These are phyloP conservation scores for Cerastis rubricosa DNA, from an alignment of 2,888 invertebrate species.

Conservation along the genomic window DNA sequence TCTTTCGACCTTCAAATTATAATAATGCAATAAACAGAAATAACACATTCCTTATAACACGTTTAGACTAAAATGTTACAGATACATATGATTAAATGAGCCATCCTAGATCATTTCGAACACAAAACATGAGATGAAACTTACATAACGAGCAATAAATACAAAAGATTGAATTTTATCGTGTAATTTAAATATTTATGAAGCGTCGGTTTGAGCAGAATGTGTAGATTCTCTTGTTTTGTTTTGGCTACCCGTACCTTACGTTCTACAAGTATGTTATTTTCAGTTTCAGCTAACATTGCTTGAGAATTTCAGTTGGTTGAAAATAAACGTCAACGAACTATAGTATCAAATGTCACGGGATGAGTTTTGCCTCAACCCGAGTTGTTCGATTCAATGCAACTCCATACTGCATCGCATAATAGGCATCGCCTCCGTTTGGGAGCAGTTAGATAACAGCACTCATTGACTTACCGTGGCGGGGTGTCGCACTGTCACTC, in stretches of 20 bases:
- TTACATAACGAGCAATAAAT: slow-evolving; percentile 28
- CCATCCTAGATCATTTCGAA: slow-evolving; percentile 29
- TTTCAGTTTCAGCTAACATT: neutral
- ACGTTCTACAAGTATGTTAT: neutral
- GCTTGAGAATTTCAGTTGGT: neutral
- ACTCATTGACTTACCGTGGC: too few species aligned
- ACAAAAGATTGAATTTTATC: slow-evolving; percentile 18
- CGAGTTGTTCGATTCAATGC: neutral
- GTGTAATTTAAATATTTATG: slow-evolving; percentile 35
- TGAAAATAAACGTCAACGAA: neutral
- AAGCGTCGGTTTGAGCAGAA: neutral
- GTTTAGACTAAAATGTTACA: slow-evolving; percentile 54
- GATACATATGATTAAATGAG: slow-evolving; percentile 58
- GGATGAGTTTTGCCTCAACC: neutral
- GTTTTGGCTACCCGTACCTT: neutral
- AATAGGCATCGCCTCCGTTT: neutral
- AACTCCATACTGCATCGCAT: neutral
- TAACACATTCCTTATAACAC: slow-evolving; percentile 40
- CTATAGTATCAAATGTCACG: neutral
- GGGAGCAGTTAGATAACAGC: neutral
- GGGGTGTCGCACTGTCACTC: neutral
- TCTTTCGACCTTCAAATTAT: slow-evolving; percentile 50
- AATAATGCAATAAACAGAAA: slow-evolving; percentile 39
- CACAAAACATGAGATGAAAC: slow-evolving; percentile 18
- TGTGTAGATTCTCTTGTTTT: neutral